A percentile compares a stretch with the other conserved stretches of the same genome.
Evolutionary conservation across 2,113 vertebrate genomes (phyloP).

Genomic region (Phainopepla nitens): DNA sequence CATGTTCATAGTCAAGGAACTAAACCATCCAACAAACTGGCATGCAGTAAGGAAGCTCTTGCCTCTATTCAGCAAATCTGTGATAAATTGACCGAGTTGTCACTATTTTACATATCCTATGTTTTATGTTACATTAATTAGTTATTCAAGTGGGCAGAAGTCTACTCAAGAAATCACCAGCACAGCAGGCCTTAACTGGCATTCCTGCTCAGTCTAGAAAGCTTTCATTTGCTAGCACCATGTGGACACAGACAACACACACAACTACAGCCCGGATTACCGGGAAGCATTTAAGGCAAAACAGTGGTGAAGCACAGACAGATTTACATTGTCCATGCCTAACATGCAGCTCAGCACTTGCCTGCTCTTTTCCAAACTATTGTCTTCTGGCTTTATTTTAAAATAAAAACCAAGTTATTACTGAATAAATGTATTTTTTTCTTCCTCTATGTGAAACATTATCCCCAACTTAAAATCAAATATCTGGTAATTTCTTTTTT

Average conservation of each 20-base stretch:
- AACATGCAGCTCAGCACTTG: background rate
- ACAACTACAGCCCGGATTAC: background rate
- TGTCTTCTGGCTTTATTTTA: background rate
- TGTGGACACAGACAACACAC: background rate
- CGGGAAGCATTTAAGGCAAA: background rate
- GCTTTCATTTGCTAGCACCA: background rate
- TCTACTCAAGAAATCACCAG: background rate
- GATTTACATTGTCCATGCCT: background rate
- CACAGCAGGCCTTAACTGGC: background rate
- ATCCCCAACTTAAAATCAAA: background rate
- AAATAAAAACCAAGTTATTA: background rate
- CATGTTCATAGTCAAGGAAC: background rate
- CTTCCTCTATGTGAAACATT: background rate
- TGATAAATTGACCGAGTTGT: background rate
- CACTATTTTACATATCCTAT: background rate
- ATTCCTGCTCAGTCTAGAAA: background rate
- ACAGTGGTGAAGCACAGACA: background rate
- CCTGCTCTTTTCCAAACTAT: background rate
- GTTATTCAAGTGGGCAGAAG: background rate
- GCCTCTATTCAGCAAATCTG: background rate
- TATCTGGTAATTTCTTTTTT: background rate
- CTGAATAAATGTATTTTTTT: background rate
- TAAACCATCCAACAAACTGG: background rate
- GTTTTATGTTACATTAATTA: background rate
- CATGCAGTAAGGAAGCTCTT: background rate